Base-by-base conservation (phyloP, 2,797 vertebrate genomes). In the Monodelphis domestica region DNA sequence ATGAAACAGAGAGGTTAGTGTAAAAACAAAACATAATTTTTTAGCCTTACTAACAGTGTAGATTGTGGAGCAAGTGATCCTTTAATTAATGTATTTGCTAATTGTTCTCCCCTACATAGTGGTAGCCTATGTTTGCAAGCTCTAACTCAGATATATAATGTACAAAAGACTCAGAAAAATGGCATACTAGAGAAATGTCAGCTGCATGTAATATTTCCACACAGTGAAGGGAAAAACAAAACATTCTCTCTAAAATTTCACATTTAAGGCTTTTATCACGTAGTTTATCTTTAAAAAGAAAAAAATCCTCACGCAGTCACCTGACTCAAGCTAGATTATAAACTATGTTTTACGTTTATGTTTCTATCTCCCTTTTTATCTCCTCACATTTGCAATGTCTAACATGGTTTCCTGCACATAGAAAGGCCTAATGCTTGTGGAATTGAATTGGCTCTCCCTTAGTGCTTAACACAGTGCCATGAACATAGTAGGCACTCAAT, bases 31-130 rank as follows among this genome's bases (percentile, higher is more conserved):
- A 84, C 21, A 89, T 90, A 91, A 57, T 93, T 94, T 90, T 21
- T 9, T 53, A 63, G 30, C 54, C 21, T 26, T 93, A 30, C 30
- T 92, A 92, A 92, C 70, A 94, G 45, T 70, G 59, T 70, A 96
- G 90, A 94, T 90, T 50, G 54, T 33, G 1, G 45, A 87, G 10
- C 38, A 50, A 50, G 12, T 50, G 24, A 10, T 84, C 50, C 38
- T 93, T 33, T 92, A 15, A 93, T 87, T 90, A 87, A 88, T 90
- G 30, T 54, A 88, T 91, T 96, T 93, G 45, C 4, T 59, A 90
- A 92, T 56, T 94, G 92, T 70, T 95, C 3, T 95, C 94, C 28
- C 87, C 12, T 9, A 90, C 4, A 50, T 93, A 90, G 90, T 89
- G 21, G 24, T 84, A 84, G 38, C 38, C 70, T 84, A 24, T 50